Evolutionary conservation across 2,888 invertebrate genomes (phyloP).

Genomic region (Volucella inanis): DNA sequence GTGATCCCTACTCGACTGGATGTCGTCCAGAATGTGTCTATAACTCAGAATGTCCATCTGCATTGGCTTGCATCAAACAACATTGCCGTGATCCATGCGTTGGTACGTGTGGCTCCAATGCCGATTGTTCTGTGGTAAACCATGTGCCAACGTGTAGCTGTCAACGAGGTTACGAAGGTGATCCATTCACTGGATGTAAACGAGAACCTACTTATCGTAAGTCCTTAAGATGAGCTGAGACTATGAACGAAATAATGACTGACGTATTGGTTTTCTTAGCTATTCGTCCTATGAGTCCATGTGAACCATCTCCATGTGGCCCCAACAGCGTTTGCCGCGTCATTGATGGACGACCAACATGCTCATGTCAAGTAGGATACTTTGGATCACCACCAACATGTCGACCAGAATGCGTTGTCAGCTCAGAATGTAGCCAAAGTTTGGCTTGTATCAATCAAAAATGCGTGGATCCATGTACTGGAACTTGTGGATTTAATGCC

Average conservation of each 20-base stretch:
- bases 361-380: conserved; percentile 89
- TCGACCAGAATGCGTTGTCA: conserved; percentile 90
- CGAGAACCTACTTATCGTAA: conserved; percentile 85
- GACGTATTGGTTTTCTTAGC: conserved; percentile 54
- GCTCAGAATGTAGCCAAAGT: conserved; percentile 90
- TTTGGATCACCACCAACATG: conserved; percentile 90
- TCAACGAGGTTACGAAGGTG: conserved; percentile 89
- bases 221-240: conserved; percentile 77
- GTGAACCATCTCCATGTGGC: conserved; percentile 91
- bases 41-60: conserved; percentile 91
- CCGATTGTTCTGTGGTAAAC: conserved; percentile 91
- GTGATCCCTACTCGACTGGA: conserved; percentile 93
- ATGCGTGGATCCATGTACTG: conserved; percentile 90
- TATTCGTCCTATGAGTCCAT: conserved; percentile 84
- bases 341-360: conserved; percentile 89
- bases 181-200: conserved; percentile 92
- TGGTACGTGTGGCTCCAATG: conserved; percentile 92
- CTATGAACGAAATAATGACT: not conserved
- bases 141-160: conserved; percentile 93
- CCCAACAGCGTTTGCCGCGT: conserved; percentile 90
- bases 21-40: conserved; percentile 93
- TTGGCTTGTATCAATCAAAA: conserved; percentile 91
- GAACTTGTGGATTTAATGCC: conserved; percentile 90
- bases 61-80: conserved; percentile 91
- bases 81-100: conserved; percentile 94